Base-by-base conservation (phyloP, 1,140 invertebrate genomes). In the Xylocopa sonorina region DNA sequence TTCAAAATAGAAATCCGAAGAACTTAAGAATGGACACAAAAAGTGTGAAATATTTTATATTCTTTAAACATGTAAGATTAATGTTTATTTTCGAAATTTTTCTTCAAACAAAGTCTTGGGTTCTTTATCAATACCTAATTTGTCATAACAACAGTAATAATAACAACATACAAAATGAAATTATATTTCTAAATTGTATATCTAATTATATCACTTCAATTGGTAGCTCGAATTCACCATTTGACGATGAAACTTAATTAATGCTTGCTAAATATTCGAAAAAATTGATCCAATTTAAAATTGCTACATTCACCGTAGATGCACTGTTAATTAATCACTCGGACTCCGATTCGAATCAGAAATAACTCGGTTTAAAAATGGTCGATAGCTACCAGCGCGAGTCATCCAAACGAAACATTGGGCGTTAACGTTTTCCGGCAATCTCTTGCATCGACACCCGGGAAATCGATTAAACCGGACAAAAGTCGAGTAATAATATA, bases 401-500 rank as follows among this genome's bases (percentile, higher is more conserved):
- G 21, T 12, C 12, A 6, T 0, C 6, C 1, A 12, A n/a, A 27
- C 43, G 38, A 64, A 64, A 64, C 27, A 64, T 43, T 9, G 7
- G 6, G n/a, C 34, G 24, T 18, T 24, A 41, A 63, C 55, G 27
- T 63, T 38, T 7, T 4, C n/a, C 34, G n/a, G 27, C 34, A 34
- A 63, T 41, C 24, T 63, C 4, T 2, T 24, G n/a, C n/a, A 9
- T 2, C 18, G 10, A 16, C 7, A 14, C 10, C 3, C 38, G 38
- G 34, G 9, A 43, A 43, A 43, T 64, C 62, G 62, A 64, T 64
- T 43, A 64, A 41, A 34, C 24, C 24, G n/a, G n/a, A 4, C 3
- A n/a, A 64, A n/a, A 27, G 10, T 16, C 7, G 14, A 9, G 27
- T 58, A 58, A 74, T 63, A 51, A 63, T 51, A 63, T 51, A 32